phyloP scores from a whole-genome alignment of 2,797 vertebrate species.

The Leucoraja ocellata region DNA sequence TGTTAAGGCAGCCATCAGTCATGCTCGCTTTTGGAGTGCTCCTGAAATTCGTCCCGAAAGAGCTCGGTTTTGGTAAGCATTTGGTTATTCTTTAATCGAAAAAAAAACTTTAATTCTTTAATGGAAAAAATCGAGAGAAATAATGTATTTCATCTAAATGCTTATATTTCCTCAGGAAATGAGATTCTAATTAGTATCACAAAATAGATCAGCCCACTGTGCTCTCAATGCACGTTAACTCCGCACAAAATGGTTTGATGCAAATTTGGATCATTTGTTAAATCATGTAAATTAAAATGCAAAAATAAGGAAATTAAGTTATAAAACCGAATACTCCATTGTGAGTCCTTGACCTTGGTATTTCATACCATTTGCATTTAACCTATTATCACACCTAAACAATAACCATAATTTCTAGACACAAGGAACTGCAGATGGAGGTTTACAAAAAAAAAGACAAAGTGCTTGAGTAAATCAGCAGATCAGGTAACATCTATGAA shows the following conservation, averaged over 20 bases:
- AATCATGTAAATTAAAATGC: background rate
- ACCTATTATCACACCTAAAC: background rate
- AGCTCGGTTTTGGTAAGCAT: constrained; percentile 67
- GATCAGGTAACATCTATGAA: no score
- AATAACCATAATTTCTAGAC: background rate
- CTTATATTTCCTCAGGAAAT: background rate
- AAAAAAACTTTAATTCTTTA: no score
- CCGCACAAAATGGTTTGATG: background rate
- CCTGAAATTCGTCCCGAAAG: constrained; percentile 57
- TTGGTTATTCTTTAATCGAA: background rate
- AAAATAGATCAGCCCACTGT: background rate
- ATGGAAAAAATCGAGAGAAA: no score
- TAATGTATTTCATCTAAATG: background rate
- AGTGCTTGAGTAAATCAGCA: no score
- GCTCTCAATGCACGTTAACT: background rate
- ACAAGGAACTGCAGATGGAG: no score
- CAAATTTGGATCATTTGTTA: background rate
- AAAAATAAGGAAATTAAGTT: background rate
- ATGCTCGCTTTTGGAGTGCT: constrained; percentile 75
- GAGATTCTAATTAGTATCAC: background rate
- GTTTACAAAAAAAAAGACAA: no score
- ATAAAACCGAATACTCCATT: background rate
- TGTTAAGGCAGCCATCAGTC: constrained; percentile 61
- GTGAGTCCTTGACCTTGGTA: background rate
- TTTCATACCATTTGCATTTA: background rate